These are phyloP conservation scores for Choristoneura fumiferana DNA, from an alignment of 1,140 invertebrate genomes.

Conservation along the genomic window DNA sequence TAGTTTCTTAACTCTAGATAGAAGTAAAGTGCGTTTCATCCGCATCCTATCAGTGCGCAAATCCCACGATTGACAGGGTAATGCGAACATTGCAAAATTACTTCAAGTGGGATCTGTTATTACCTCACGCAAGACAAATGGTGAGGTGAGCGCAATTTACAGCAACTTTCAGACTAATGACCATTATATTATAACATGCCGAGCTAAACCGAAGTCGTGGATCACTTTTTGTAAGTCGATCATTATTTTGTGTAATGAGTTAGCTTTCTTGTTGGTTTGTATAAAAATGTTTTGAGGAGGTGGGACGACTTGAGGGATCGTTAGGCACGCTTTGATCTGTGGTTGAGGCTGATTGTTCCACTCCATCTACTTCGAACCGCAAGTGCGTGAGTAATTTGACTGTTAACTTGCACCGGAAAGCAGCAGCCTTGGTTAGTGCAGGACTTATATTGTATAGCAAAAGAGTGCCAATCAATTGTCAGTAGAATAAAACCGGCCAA, in stretches of 20 bases:
- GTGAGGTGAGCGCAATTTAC: background rate
- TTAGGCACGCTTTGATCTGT: background rate
- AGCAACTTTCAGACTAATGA: background rate
- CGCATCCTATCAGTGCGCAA: slow-evolving; percentile 9
- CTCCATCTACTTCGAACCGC: background rate
- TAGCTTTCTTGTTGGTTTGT: too few species aligned
- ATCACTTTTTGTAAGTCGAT: too few species aligned
- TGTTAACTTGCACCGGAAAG: slow-evolving; percentile 3
- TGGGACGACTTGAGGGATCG: too few species aligned
- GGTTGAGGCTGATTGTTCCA: slow-evolving; percentile 8
- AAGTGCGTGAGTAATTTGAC: background rate
- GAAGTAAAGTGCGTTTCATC: slow-evolving; percentile 13
- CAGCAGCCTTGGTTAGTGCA: background rate
- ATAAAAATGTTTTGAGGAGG: too few species aligned
- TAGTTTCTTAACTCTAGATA: background rate
- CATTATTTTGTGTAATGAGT: too few species aligned
- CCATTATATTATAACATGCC: too few species aligned
- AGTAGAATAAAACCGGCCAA: too few species aligned
- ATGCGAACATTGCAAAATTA: slow-evolving; percentile 3
- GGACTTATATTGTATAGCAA: background rate
- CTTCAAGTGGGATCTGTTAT: background rate
- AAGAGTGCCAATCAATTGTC: background rate
- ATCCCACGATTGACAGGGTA: background rate
- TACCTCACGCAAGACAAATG: slow-evolving; percentile 11
- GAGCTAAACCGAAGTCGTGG: too few species aligned